A percentile compares a stretch with the other conserved stretches of the same genome.
Evolutionary conservation across 2,888 invertebrate genomes (phyloP).

Genomic region (Pyrochroa serraticornis): DNA sequence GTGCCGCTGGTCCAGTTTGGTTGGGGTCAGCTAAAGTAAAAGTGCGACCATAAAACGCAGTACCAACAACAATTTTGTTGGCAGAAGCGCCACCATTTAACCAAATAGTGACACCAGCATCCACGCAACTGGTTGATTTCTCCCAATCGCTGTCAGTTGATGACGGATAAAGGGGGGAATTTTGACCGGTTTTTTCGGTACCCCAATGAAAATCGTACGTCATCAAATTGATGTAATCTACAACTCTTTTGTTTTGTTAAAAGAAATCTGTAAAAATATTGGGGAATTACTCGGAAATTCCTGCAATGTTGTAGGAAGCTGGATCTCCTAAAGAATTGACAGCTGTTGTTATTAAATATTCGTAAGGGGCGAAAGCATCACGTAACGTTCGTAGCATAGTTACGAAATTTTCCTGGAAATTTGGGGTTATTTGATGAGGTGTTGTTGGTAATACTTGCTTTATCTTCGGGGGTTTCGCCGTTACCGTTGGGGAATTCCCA

Average conservation of each 20-base stretch:
- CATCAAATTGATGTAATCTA: slow-evolving; percentile 76
- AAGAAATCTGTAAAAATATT: too few species aligned
- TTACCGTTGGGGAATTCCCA: slow-evolving; percentile 22
- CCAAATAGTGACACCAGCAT: slow-evolving; percentile 31
- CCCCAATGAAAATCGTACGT: slow-evolving; percentile 74
- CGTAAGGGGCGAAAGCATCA: slow-evolving; percentile 30
- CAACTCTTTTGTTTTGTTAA: neutral
- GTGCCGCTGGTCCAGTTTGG: slow-evolving; percentile 61
- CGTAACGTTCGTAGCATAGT: slow-evolving; percentile 60
- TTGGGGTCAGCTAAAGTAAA: slow-evolving; percentile 25
- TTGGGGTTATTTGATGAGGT: neutral
- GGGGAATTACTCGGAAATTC: slow-evolving; percentile 35
- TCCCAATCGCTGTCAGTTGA: slow-evolving; percentile 45
- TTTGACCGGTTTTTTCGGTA: slow-evolving; percentile 68
- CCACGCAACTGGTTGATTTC: slow-evolving; percentile 30
- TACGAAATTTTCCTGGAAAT: slow-evolving; percentile 8
- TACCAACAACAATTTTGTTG: slow-evolving; percentile 15
- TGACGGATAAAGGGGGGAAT: slow-evolving; percentile 67
- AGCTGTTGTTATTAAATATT: slow-evolving; percentile 36
- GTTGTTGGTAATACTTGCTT: too few species aligned
- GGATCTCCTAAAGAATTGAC: slow-evolving; percentile 33
- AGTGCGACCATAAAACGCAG: slow-evolving; percentile 24
- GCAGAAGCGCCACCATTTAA: slow-evolving; percentile 15
- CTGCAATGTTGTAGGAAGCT: slow-evolving; percentile 40
- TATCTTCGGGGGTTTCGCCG: too few species aligned